Evolutionary conservation across 2,113 vertebrate species (phyloP).

Genomic region (Eira barbara): DNA sequence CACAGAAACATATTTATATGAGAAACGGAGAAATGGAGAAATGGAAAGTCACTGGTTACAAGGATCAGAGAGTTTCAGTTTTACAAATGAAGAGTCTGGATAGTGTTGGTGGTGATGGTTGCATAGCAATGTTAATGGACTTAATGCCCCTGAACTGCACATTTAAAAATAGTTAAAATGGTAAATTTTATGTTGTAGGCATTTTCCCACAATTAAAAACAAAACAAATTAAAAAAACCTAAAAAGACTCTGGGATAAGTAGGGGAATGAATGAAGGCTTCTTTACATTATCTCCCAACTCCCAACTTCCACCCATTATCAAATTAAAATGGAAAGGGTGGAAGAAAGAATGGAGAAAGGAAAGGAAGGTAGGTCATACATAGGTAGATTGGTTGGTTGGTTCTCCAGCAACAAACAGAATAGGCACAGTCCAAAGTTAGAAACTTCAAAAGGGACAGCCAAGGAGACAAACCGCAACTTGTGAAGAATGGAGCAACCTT

Average conservation of each 20-base stretch:
- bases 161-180: not conserved
- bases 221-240: not conserved
- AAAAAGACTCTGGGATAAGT: not conserved
- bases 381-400: not conserved
- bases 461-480: not conserved
- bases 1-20: not conserved
- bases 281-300: not conserved
- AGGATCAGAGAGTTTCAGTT: not conserved
- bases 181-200: not conserved
- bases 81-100: not conserved
- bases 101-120: not conserved
- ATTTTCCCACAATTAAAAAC: not conserved
- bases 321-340: not conserved
- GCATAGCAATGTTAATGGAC: not conserved
- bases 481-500: not conserved
- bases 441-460: not conserved
- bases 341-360: not conserved
- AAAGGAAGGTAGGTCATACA: not conserved
- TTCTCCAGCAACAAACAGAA: not conserved
- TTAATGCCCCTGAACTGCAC: not conserved
- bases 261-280: not conserved
- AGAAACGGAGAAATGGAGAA: not conserved
- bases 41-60: not conserved
- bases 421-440: not conserved
- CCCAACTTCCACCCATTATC: not conserved